A percentile compares a stretch with the other conserved stretches of the same genome.
These are phyloP conservation scores for Hyles lineata DNA, from an alignment of 2,888 invertebrate genomes.

Conservation along the genomic window DNA sequence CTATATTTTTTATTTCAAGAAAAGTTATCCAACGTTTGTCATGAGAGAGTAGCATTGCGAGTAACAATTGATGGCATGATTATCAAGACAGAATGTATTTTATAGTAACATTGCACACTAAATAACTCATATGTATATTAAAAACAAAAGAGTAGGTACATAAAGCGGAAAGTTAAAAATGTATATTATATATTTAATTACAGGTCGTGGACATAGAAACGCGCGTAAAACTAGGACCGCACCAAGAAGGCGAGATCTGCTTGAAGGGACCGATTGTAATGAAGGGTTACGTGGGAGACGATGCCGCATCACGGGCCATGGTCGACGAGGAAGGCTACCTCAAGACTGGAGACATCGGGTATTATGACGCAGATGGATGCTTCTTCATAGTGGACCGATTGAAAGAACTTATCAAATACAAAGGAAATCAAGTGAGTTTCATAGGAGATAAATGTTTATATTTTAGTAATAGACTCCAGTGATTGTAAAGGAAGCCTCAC, in stretches of 20 bases:
- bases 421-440: slow-evolving; percentile 79
- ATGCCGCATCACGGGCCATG: slow-evolving; percentile 54
- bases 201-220: slow-evolving; percentile 72
- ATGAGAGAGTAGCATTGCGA: no score
- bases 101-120: no score
- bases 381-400: slow-evolving; percentile 70
- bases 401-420: slow-evolving; percentile 74
- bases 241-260: slow-evolving; percentile 64
- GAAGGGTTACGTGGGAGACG: slow-evolving; percentile 66
- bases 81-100: no score
- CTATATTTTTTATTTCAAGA: no score
- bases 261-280: slow-evolving; percentile 65
- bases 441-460: background rate
- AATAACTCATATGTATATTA: no score
- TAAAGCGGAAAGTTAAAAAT: background rate
- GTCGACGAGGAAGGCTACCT: slow-evolving; percentile 67
- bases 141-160: no score
- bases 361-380: slow-evolving; percentile 68
- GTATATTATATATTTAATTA: slow-evolving; percentile 29
- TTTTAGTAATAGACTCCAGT: background rate
- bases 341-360: slow-evolving; percentile 71
- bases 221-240: slow-evolving; percentile 55
- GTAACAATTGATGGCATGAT: no score
- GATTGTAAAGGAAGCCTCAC: background rate
- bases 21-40: no score